Conservation (phyloP, 1,140 invertebrate genomes). For the Lineus longissimus region DNA sequence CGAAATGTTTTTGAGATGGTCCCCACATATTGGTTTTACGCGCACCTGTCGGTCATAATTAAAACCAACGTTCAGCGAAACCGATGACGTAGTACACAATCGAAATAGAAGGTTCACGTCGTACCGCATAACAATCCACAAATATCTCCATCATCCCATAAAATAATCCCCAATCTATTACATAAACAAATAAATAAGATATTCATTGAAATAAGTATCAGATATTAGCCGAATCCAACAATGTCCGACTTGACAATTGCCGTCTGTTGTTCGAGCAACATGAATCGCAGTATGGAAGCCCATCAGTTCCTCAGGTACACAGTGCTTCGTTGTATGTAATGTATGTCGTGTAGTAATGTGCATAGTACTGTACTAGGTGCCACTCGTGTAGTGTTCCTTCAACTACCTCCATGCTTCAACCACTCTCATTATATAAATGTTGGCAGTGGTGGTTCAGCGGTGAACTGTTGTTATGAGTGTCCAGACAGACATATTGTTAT, state of each 20-base stretch:
- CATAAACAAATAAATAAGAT: too few relatives aligned
- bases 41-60: too few relatives aligned
- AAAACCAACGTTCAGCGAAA: too few relatives aligned
- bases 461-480: neutral
- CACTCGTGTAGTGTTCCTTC: neutral
- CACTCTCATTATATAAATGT: neutral
- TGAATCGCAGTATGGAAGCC: slow-evolving; percentile 99
- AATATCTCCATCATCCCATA: too few relatives aligned
- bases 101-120: too few relatives aligned
- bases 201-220: too few relatives aligned
- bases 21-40: too few relatives aligned
- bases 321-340: neutral
- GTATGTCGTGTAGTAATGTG: slow-evolving; percentile 9
- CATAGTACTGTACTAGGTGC: neutral
- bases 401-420: neutral
- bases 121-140: too few relatives aligned
- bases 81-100: too few relatives aligned
- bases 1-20: too few relatives aligned
- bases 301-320: slow-evolving; percentile 83
- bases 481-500: too few relatives aligned
- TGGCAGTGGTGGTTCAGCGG: neutral
- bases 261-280: slow-evolving; percentile 97
- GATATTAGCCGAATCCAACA: slow-evolving; percentile 18
- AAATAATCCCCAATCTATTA: too few relatives aligned
- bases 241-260: slow-evolving; percentile 69